These are phyloP conservation scores for Pristionchus exspectatus DNA, from an alignment of 2,888 invertebrate genomes.

Conservation along the genomic window DNA sequence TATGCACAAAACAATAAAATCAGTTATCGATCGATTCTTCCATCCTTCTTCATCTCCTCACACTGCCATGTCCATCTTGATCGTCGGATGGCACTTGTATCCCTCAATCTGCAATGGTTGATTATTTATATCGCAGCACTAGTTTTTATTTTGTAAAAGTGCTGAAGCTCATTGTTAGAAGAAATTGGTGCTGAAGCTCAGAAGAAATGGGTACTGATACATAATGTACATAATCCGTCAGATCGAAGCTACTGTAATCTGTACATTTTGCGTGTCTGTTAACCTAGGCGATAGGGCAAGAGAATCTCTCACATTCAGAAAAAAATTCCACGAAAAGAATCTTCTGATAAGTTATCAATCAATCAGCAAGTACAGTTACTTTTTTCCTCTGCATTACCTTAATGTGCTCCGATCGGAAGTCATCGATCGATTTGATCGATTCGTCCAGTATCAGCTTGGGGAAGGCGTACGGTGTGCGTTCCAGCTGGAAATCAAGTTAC, in stretches of 20 bases:
- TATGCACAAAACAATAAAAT: slow-evolving; percentile 13
- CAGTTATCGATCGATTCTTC: background rate
- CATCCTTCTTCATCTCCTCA: slow-evolving; percentile 55
- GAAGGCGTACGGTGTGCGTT: slow-evolving; percentile 88
- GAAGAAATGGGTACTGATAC: too few relatives aligned
- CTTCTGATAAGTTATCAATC: too few relatives aligned
- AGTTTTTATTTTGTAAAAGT: too few relatives aligned
- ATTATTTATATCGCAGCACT: background rate
- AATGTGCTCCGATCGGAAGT: slow-evolving; percentile 91
- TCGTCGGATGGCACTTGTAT: slow-evolving; percentile 92
- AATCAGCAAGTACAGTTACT: too few relatives aligned
- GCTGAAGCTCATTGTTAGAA: too few relatives aligned
- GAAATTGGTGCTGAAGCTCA: too few relatives aligned
- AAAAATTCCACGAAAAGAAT: too few relatives aligned
- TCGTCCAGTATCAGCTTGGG: slow-evolving; percentile 85
- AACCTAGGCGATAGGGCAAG: too few relatives aligned
- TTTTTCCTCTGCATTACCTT: slow-evolving; percentile 82
- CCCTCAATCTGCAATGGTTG: slow-evolving; percentile 80
- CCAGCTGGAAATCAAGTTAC: slow-evolving; percentile 80
- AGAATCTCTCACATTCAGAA: too few relatives aligned
- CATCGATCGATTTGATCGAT: slow-evolving; percentile 88
- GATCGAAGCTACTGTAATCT: too few relatives aligned
- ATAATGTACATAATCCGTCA: too few relatives aligned
- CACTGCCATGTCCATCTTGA: slow-evolving; percentile 94
- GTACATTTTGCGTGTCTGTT: too few relatives aligned